Conservation (phyloP, 2,888 invertebrate species). For the Eilema depressum region DNA sequence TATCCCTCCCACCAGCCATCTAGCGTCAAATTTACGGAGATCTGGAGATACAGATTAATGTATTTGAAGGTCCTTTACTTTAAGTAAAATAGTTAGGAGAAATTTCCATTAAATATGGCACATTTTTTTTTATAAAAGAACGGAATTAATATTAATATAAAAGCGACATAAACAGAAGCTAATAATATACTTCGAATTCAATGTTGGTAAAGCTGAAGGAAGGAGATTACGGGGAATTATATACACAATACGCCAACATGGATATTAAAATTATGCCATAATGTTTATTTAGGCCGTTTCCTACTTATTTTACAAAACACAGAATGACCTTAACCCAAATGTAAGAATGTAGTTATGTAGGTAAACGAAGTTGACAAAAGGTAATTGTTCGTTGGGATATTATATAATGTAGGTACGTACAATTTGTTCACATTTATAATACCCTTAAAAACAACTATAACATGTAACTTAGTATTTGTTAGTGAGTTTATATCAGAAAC, state of each 20-base stretch:
- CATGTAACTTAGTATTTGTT: neutral
- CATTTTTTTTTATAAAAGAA: constrained; percentile 15
- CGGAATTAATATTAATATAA: constrained; percentile 27
- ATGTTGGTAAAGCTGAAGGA: constrained; percentile 43
- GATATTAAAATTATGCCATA: constrained; percentile 45
- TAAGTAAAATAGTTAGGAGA: neutral
- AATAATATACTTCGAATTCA: constrained; percentile 39
- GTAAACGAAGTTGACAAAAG: constrained; percentile 6
- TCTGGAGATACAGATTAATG: neutral
- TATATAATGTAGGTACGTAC: neutral
- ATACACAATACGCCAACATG: constrained; percentile 49
- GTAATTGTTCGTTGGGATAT: neutral
- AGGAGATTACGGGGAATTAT: constrained; percentile 47
- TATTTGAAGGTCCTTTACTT: neutral
- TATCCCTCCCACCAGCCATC: neutral
- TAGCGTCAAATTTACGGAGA: neutral
- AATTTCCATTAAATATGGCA: neutral
- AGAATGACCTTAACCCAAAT: constrained; percentile 29
- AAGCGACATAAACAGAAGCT: constrained; percentile 32
- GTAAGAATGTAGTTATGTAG: constrained; percentile 8
- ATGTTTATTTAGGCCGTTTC: constrained; percentile 49
- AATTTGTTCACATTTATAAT: neutral
- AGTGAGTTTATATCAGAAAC: neutral
- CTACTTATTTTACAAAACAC: constrained; percentile 44
- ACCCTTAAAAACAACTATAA: neutral